These are phyloP conservation scores for Calypte anna DNA, from an alignment of 2,113 vertebrate species.

Conservation along the genomic window DNA sequence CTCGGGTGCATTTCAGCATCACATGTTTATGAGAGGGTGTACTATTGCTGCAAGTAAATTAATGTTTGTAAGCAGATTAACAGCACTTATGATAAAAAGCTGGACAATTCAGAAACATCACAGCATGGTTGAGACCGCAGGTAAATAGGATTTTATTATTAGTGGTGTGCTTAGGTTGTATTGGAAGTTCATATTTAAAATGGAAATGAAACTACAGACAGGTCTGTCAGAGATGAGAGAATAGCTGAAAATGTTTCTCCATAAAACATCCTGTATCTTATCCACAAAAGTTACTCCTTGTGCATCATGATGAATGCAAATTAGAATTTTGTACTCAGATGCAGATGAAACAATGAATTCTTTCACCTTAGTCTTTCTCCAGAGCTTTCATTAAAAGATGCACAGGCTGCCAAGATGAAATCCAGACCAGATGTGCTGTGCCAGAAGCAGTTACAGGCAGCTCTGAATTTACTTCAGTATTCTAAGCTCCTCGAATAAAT, in stretches of 20 bases:
- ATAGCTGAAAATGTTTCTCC: background rate
- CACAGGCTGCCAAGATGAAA: background rate
- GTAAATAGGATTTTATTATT: slow-evolving; percentile 3
- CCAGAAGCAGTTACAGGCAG: background rate
- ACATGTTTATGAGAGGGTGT: background rate
- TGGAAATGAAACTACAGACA: background rate
- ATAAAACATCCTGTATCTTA: background rate
- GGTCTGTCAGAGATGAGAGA: background rate
- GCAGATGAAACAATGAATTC: background rate
- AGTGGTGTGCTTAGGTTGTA: background rate
- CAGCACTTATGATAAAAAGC: background rate
- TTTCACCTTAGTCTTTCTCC: background rate
- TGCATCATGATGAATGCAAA: background rate
- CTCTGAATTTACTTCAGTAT: background rate
- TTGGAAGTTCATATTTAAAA: background rate
- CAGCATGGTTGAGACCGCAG: background rate
- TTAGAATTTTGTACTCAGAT: background rate
- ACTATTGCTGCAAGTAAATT: background rate
- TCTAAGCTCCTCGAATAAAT: background rate
- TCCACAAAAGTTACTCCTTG: background rate
- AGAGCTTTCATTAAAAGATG: background rate
- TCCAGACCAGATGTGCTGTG: background rate
- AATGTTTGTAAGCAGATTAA: background rate
- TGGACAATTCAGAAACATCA: background rate
- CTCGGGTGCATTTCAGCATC: background rate